phyloP scores from a whole-genome alignment of 2,888 invertebrate species.

The Dromius quadrimaculatus region DNA sequence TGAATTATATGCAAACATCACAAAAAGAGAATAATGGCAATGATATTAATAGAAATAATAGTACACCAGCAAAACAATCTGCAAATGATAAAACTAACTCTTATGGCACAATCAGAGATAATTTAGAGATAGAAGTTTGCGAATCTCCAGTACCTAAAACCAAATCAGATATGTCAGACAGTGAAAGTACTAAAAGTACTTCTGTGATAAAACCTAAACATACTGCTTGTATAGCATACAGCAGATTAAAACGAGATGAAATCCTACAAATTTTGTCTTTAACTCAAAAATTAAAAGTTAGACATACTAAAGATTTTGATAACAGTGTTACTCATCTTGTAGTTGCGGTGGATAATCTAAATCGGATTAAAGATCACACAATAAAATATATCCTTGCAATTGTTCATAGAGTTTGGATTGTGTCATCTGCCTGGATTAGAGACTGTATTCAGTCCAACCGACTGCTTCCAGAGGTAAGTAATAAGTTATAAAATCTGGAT shows the following conservation, averaged over 20 bases:
- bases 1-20: slow-evolving; percentile 58
- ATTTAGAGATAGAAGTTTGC: slow-evolving; percentile 1
- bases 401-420: slow-evolving; percentile 72
- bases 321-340: slow-evolving; percentile 63
- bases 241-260: slow-evolving; percentile 60
- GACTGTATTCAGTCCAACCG: slow-evolving; percentile 66
- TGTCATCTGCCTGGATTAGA: slow-evolving; percentile 70
- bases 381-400: slow-evolving; percentile 72
- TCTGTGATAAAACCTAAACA: neutral
- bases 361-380: slow-evolving; percentile 62
- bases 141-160: slow-evolving; percentile 17
- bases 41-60: neutral
- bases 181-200: neutral
- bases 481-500: neutral
- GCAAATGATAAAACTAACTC: neutral
- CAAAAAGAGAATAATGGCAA: neutral
- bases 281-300: slow-evolving; percentile 61
- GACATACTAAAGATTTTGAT: slow-evolving; percentile 59
- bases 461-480: slow-evolving; percentile 68
- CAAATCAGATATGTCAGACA: neutral
- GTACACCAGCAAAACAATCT: slow-evolving; percentile 2
- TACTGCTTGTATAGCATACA: slow-evolving; percentile 59
- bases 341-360: slow-evolving; percentile 60
- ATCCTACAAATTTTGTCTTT: slow-evolving; percentile 59
- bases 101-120: slow-evolving; percentile 11